Base-by-base conservation (phyloP, 64 coral and sea anemone species). In the Orbicella faveolata region DNA sequence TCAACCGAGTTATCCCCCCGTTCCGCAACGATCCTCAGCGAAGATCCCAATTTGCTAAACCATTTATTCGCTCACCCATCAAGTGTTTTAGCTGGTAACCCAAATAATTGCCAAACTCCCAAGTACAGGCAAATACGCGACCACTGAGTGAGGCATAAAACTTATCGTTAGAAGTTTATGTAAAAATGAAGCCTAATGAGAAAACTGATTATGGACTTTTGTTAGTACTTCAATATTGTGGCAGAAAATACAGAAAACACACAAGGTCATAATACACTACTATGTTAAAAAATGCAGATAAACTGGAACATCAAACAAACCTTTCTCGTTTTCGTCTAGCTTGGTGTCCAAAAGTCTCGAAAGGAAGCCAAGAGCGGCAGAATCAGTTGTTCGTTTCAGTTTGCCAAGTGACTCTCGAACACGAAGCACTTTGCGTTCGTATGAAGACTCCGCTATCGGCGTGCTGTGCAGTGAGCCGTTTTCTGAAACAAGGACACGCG, bases 331-430 rank as follows among this genome's bases (percentile, higher is more conserved):
- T 20, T 92, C 90, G 10, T 81, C 74, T 1, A 86, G 18, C 30
- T 80, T 69, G 16, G 69, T 69, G 44, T 92, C 84, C 64, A 92
- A 63, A 9, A 92, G 52, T 37, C 52, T 41, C 17, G 90, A 80
- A 19, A 87, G 83, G 33, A 92, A 92, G 12, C 86, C 73, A 2
- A 92, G 52, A 34, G 84, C 83, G 3, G 90, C 90, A 11, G 77
- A 79, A 61, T 92, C 90, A 4, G 90, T 92, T 30, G 35, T 87
- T 21, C 85, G 74, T 64, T 92, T 92, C 62, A 92, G 72, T 35
- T 83, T 81, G 30, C 84, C 20, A 30, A 92, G 74, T 3, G 83
- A 79, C 25, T 86, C 74, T 13, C 83, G 48, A 14, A 92, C 90
- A 33, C 83, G 90, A 25, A 88, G 61, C 15, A 92, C 23, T 74